These are phyloP conservation scores for Entomyzon cyanotis DNA, from an alignment of 2,113 vertebrate genomes.

Conservation along the genomic window DNA sequence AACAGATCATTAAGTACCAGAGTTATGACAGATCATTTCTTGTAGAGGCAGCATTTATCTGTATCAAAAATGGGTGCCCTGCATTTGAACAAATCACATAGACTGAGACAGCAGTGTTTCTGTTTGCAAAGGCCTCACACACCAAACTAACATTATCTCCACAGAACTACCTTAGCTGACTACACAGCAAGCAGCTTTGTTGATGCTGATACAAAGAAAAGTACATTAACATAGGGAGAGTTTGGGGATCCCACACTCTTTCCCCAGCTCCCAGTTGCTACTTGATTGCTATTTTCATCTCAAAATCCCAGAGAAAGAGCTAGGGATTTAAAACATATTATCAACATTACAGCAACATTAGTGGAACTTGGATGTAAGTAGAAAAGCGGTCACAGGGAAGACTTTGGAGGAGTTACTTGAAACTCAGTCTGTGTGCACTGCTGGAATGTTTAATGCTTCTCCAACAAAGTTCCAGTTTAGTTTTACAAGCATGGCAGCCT, in stretches of 20 bases:
- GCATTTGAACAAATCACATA: not conserved
- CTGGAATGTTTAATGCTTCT: not conserved
- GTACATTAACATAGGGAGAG: not conserved
- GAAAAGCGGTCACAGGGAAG: not conserved
- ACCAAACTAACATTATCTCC: not conserved
- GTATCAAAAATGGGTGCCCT: not conserved
- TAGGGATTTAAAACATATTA: not conserved
- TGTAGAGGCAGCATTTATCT: not conserved
- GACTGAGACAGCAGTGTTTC: not conserved
- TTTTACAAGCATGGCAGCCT: conserved; percentile 48
- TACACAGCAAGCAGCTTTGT: not conserved
- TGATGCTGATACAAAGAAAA: not conserved
- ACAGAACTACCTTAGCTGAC: not conserved
- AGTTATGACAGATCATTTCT: not conserved
- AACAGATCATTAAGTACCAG: not conserved
- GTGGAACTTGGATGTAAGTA: not conserved
- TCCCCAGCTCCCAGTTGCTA: not conserved
- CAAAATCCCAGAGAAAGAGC: not conserved
- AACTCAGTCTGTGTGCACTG: not conserved
- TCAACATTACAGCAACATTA: not conserved
- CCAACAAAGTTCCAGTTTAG: not conserved
- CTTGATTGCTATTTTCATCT: not conserved
- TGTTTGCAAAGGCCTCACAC: not conserved
- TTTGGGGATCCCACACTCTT: not conserved
- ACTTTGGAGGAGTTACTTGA: not conserved